phyloP scores from a whole-genome alignment of 2,797 vertebrate species.

The Acrocephalus scirpaceus region DNA sequence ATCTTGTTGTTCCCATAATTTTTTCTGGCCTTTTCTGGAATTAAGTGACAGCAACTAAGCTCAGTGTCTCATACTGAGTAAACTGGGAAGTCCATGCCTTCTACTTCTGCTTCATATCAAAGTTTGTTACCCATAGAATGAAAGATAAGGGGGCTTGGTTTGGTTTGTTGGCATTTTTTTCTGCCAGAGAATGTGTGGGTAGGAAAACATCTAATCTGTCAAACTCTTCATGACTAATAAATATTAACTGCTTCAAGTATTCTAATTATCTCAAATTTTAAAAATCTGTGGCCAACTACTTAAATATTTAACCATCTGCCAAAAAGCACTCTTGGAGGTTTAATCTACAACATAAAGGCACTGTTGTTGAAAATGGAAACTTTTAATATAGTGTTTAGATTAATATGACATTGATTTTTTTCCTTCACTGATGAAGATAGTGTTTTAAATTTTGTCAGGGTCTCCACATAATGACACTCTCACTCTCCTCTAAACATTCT shows the following conservation, averaged over 20 bases:
- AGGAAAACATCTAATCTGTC: conserved; percentile 74
- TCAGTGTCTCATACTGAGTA: not conserved
- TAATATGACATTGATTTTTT: conserved; percentile 5
- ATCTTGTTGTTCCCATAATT: not conserved
- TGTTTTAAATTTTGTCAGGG: not conserved
- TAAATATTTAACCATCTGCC: conserved; percentile 81
- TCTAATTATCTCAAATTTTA: conserved; percentile 75
- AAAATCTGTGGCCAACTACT: conserved; percentile 69
- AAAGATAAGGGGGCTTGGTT: not conserved
- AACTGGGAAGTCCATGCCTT: conserved; percentile 12
- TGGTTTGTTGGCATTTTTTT: not conserved
- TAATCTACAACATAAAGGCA: conserved; percentile 65
- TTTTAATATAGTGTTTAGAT: conserved; percentile 53
- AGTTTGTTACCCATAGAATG: conserved; percentile 17
- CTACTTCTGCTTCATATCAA: conserved; percentile 23
- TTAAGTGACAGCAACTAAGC: not conserved
- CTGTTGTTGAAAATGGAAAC: conserved; percentile 63
- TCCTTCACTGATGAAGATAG: not conserved
- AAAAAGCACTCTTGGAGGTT: conserved; percentile 65
- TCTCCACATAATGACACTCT: not conserved
- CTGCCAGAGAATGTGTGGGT: conserved; percentile 70
- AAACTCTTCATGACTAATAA: conserved; percentile 76
- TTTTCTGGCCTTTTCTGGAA: not conserved
- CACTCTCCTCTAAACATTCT: not conserved
- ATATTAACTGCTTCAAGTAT: conserved; percentile 77